Conservation (phyloP, 1,140 invertebrate genomes). For the Andrena cerasifolii region DNA sequence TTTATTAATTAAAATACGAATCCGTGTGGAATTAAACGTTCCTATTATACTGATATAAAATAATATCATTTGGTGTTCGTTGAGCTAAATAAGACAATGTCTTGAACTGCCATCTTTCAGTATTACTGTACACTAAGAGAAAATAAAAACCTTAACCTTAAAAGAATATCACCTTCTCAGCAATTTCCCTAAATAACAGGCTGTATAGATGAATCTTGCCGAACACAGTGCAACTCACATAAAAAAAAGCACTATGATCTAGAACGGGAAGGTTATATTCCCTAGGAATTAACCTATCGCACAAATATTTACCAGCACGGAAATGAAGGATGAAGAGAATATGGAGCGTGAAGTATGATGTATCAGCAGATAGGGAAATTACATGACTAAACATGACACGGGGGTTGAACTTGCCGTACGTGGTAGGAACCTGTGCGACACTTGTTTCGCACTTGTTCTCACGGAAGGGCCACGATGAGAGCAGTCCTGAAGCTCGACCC, state of each 20-base stretch:
- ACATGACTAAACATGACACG: constrained; percentile 47
- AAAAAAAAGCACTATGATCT: not conserved
- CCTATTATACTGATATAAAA: too few relatives aligned
- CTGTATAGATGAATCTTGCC: too few relatives aligned
- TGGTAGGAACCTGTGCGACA: constrained; percentile 73
- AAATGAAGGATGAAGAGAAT: not conserved
- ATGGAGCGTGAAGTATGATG: constrained; percentile 53
- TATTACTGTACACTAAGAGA: too few relatives aligned
- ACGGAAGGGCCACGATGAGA: constrained; percentile 71
- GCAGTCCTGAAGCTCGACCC: constrained; percentile 61
- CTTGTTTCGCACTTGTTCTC: constrained; percentile 81
- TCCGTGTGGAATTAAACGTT: too few relatives aligned
- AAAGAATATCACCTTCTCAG: too few relatives aligned
- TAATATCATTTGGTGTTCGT: too few relatives aligned
- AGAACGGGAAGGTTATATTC: too few relatives aligned
- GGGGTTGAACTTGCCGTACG: constrained; percentile 21
- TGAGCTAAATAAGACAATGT: too few relatives aligned
- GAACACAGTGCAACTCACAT: not conserved
- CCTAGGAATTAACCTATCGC: not conserved
- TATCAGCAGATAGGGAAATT: constrained; percentile 55
- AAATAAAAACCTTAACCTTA: too few relatives aligned
- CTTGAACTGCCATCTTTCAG: too few relatives aligned
- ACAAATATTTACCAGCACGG: not conserved
- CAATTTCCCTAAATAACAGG: too few relatives aligned
- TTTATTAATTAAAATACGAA: too few relatives aligned